Evolutionary conservation across 2,113 vertebrate species (phyloP).

Genomic region (Larimichthys crocea): DNA sequence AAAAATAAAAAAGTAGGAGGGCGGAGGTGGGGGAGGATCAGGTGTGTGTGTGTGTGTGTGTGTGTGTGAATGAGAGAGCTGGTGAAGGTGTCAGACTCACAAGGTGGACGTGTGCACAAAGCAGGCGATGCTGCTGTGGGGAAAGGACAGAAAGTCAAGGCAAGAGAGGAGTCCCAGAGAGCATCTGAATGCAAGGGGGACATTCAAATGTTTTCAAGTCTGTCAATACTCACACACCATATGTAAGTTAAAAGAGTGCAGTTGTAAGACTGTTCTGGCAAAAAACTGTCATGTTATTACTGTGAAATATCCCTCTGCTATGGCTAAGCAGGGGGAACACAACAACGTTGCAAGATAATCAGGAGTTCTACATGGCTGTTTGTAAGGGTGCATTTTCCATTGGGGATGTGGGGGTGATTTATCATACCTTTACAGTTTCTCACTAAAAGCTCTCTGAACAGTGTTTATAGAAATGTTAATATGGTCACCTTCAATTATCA

Average conservation of each 20-base stretch:
- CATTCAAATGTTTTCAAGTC: neutral
- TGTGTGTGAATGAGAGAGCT: slow-evolving; percentile 16
- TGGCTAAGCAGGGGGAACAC: neutral
- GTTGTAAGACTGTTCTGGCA: neutral
- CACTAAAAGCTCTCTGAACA: neutral
- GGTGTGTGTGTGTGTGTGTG: slow-evolving; percentile 25
- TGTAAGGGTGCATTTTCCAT: too few species aligned
- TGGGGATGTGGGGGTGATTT: too few species aligned
- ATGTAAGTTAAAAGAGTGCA: neutral
- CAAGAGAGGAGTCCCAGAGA: slow-evolving; percentile 42
- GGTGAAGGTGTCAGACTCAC: slow-evolving; percentile 55
- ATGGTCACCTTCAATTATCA: neutral
- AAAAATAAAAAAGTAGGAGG: slow-evolving; percentile 39
- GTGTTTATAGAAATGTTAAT: neutral
- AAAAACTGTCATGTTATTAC: neutral
- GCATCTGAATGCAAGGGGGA: slow-evolving; percentile 2
- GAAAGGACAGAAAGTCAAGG: slow-evolving; percentile 52
- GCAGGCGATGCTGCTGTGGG: slow-evolving; percentile 28
- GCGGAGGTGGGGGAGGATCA: slow-evolving; percentile 1
- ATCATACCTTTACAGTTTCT: too few species aligned
- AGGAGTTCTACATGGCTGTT: too few species aligned
- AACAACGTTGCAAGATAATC: too few species aligned
- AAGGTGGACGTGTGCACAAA: slow-evolving; percentile 35
- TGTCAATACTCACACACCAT: neutral
- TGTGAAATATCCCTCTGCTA: neutral